Evolutionary conservation across 23 tunicate species (phyloP), one percentile per base, ranked within the genome.

Genomic region (Trididemnum nubilum): DNA sequence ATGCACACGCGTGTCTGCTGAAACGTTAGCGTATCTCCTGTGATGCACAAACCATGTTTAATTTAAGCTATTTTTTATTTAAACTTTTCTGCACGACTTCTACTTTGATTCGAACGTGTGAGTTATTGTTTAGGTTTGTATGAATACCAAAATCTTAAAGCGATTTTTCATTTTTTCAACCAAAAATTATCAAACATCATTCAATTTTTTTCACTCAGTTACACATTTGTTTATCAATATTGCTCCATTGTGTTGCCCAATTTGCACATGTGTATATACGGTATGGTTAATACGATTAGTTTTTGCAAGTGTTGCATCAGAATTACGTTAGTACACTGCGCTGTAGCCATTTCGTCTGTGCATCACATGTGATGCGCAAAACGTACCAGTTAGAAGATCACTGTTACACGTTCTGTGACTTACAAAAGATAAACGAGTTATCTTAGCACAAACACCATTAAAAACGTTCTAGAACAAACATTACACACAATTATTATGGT

Each of bases 31-130:
- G 29, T 22, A 61, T 61, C 67, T 12, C n/a, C 15, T 61, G 67
- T 61, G 67, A 61, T 61, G 29, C 67, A n/a, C 67, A 61, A 4
- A 21, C 15, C 29, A 22, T 5, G 25, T 61, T 61, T 4, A 22
- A 22, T 61, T 61, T 5, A 21, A 61, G 29, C 29, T 61, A 12
- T 61, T 61, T 61, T 61, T 61, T 61, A 22, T 61, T 61, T 61
- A 61, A 15, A 22, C 67, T 5, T 61, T 61, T 61, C 67, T 61
- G 67, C 67, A 61, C 5, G 67, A 61, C 27, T 22, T 61, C 67
- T 61, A 4, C n/a, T 61, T 61, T 22, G 67, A 25, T 61, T 61
- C 67, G 29, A 61, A 61, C 29, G 67, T 61, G 67, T 61, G 67
- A 61, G 67, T 61, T 22, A 61, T n/a, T 61, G 29, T 5, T 4